Evolutionary conservation across 2,797 vertebrate species (phyloP), one percentile per base, ranked within the genome.

Genomic region (Melanotaenia pygmaea): DNA sequence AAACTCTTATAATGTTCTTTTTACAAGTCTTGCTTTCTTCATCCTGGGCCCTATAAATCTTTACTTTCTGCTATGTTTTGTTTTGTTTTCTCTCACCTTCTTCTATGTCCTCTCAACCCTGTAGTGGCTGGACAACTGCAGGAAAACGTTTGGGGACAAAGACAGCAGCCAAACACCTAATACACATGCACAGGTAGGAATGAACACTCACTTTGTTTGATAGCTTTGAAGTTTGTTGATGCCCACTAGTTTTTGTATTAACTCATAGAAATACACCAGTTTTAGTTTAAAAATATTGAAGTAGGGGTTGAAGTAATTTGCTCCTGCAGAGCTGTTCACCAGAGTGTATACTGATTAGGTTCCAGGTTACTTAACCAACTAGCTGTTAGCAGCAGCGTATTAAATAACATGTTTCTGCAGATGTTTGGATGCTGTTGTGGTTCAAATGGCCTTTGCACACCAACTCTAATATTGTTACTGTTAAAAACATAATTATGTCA

Each of bases 51-150:
- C 28, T 24, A 2, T 72, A 20, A 59, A 54, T 66, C 59, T n/a
- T 59, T 40, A 38, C 13, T 18, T 43, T 1, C 9, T 57, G 10
- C 51, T n/a, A 53, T 34, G 5, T 34, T 34, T 32, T 32, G 5
- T 32, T 32, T 32, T 64, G 26, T 59, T 64, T 30, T 76, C 37
- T 64, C 3, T 76, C 45, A 57, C 71, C 30, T 47, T 9, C 18
- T 9, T 37, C 4, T 5, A 24, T 63, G 30, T 66, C 69, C 43
- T 76, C 32, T 35, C 43, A 24, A 80, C 76, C 70, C 81, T 89
- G n/a, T 70, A 99, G 98, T 99, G 98, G 98, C 91, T 99, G 74
- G 95, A 97, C 69, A 96, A 98, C 88, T 99, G 98, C 93, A 97
- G 96, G 94, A 97, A 96, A 86, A 98, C 97, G 1, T 99, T 99